Evolutionary conservation across 2,797 vertebrate genomes (phyloP).

Genomic region (Scolopax bukidnonensis): DNA sequence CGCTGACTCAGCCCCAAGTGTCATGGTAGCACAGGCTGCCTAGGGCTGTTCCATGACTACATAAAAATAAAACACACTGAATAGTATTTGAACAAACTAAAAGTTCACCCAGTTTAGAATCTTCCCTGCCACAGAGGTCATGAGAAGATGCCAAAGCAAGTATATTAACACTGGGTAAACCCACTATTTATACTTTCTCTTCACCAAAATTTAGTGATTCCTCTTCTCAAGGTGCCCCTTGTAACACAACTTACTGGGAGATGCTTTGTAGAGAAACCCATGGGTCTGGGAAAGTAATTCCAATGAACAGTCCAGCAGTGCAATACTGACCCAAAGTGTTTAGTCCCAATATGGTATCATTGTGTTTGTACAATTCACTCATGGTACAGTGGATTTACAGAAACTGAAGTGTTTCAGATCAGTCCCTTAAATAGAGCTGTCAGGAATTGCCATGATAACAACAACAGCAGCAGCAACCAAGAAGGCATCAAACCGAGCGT

Average conservation of each 20-base stretch:
- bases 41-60: too few relatives aligned
- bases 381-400: neutral
- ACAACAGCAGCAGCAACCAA: neutral
- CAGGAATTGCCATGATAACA: neutral
- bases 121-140: neutral
- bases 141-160: neutral
- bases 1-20: neutral
- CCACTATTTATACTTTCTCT: neutral
- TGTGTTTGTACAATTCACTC: neutral
- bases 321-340: neutral
- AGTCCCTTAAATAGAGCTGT: neutral
- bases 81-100: neutral
- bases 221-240: neutral
- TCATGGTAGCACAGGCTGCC: neutral
- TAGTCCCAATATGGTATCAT: neutral
- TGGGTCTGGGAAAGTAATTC: neutral
- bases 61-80: neutral
- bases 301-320: neutral
- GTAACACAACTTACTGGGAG: neutral
- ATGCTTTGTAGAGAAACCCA: neutral
- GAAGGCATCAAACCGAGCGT: neutral
- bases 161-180: neutral
- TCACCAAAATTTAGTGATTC: neutral
- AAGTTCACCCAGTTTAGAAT: neutral
- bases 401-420: neutral